phyloP scores from a whole-genome alignment of 2,888 invertebrate species.

The Rhagium mordax region DNA sequence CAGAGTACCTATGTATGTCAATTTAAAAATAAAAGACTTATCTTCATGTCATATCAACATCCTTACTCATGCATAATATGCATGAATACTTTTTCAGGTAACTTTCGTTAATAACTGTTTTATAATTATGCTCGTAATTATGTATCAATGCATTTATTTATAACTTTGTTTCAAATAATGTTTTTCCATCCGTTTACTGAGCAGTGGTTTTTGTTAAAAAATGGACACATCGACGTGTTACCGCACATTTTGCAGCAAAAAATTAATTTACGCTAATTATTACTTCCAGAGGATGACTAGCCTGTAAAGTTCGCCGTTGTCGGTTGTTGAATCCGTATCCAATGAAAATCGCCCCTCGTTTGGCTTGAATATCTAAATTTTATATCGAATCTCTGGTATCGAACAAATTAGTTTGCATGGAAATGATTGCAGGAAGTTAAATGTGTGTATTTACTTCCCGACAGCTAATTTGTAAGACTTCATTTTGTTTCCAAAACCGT shows the following conservation, averaged over 20 bases:
- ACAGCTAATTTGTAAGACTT: slow-evolving; percentile 24
- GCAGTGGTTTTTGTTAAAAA: not conserved
- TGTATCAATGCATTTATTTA: too few species aligned
- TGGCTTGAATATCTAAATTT: slow-evolving; percentile 26
- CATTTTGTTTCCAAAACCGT: slow-evolving; percentile 12
- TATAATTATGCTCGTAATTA: too few species aligned
- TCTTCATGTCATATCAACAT: too few species aligned
- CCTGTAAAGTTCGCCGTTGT: not conserved
- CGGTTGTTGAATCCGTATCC: not conserved
- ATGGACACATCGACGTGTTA: not conserved
- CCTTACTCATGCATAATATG: too few species aligned
- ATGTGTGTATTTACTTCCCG: slow-evolving; percentile 27
- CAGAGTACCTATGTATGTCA: too few species aligned
- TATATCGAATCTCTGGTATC: slow-evolving; percentile 24
- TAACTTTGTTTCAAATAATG: too few species aligned
- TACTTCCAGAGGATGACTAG: not conserved
- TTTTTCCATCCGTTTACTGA: not conserved
- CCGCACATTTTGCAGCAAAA: not conserved
- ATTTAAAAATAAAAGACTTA: too few species aligned
- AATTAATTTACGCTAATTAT: not conserved
- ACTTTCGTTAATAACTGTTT: too few species aligned
- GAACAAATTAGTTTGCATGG: slow-evolving; percentile 21
- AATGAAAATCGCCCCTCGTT: not conserved
- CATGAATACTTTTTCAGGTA: too few species aligned
- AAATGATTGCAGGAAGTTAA: slow-evolving; percentile 18